These are phyloP conservation scores for Peromyscus polionotus DNA, from an alignment of 2,113 vertebrate genomes.

Conservation along the genomic window DNA sequence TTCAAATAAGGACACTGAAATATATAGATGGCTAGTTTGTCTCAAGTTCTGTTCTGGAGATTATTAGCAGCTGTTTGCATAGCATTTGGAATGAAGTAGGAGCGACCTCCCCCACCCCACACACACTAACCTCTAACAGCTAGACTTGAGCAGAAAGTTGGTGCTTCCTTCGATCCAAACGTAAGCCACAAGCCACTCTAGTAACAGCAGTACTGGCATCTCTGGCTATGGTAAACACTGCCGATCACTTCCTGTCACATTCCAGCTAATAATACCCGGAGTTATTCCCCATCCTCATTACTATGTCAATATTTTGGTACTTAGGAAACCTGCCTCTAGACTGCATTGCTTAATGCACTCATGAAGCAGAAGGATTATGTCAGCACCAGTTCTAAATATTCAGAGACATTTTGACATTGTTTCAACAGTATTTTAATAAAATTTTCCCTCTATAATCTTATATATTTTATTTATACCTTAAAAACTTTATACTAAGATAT, in stretches of 20 bases:
- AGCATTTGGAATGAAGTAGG: neutral
- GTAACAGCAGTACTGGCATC: neutral
- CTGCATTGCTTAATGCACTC: neutral
- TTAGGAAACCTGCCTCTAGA: neutral
- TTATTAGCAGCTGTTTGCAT: neutral
- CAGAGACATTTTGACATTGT: neutral
- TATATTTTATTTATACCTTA: neutral
- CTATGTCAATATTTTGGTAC: neutral
- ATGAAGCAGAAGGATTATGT: neutral
- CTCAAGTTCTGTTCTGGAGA: neutral
- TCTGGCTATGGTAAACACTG: neutral
- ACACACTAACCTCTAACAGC: neutral
- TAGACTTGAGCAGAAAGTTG: neutral
- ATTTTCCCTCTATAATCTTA: neutral
- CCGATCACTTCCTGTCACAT: neutral
- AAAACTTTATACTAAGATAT: neutral
- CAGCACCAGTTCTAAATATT: neutral
- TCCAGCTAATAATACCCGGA: neutral
- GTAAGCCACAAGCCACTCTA: neutral
- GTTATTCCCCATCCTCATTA: neutral
- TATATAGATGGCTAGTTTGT: neutral
- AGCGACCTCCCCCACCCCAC: neutral
- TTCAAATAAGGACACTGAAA: neutral
- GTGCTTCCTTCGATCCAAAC: neutral
- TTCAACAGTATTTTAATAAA: slow-evolving; percentile 26